phyloP scores from a whole-genome alignment of 2,797 vertebrate species.

The Rhabdomys pumilio region DNA sequence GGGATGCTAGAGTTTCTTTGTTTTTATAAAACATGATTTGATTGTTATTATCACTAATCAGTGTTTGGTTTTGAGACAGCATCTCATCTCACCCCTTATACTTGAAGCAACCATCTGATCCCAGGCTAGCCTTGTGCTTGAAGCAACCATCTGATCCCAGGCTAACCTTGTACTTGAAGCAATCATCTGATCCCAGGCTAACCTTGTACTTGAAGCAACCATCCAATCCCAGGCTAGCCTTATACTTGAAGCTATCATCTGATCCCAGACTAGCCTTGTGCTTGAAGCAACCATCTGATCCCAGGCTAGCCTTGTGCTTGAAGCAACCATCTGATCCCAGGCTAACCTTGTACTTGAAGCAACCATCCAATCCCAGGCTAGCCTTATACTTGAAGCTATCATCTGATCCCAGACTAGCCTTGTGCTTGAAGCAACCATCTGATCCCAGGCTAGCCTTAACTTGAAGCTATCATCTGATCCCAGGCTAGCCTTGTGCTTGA shows the following conservation, averaged over 20 bases:
- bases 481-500: background rate
- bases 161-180: no score
- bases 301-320: no score
- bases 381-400: background rate
- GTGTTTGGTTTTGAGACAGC: background rate
- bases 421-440: background rate
- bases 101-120: background rate
- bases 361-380: no score
- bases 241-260: rapidly evolving
- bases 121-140: background rate
- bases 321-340: no score
- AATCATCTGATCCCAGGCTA: no score
- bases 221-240: no score
- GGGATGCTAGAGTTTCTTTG: background rate
- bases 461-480: no score
- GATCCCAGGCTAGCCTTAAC: no score
- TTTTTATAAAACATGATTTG: background rate
- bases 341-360: no score
- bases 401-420: background rate
- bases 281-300: background rate
- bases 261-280: background rate
- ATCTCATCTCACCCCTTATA: background rate
- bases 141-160: background rate
- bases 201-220: no score
- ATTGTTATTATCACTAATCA: background rate